Base-by-base conservation (phyloP, 1,140 invertebrate species). In the Pseudoatta argentina region DNA sequence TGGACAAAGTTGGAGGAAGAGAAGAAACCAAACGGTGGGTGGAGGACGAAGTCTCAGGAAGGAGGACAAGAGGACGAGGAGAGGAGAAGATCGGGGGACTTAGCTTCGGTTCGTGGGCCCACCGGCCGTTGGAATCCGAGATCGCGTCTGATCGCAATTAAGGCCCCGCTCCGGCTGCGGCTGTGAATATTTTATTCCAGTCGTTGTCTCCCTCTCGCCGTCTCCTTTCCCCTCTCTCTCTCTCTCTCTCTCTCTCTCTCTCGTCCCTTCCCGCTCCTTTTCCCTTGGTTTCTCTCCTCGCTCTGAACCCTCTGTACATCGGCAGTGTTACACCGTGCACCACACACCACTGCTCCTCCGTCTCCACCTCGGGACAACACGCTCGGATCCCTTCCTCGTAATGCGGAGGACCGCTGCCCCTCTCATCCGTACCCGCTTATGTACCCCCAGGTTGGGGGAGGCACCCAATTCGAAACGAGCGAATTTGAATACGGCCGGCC, bases 61-160 rank as follows among this genome's bases (percentile, higher is more conserved):
- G 72, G 71, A 86, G 75, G 59, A 85, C 4, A 87, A 85, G 85
- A 30, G 34, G 64, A 61, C 27, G 44, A 30, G 14, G 34, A 71
- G 87, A 85, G 76, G 87, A 86, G 79, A 72, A 67, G 44, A 55
- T 61, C 63, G 57, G 83, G 83, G 86, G 87, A 85, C 87, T 91
- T 88, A 90, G 71, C 79, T 91, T 91, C 85, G 89, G 89, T 91
- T 91, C 89, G 87, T 91, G 87, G 78, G 90, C 90, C 91, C 91
- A 91, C 91, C 91, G 83, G 90, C 91, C 91, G 90, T 89, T 94
- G 93, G 94, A 93, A 93, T 94, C 91, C 92, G 92, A 94, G 93
- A 93, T 94, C 94, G 93, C 93, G 94, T 94, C 92, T 93, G 93
- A 95, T 94, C 93, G 93, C 93, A 94, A 95, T 93, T 94, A 94